Percentiles rank a stretch among this genome's conserved stretches.
phyloP scores from a whole-genome alignment of 2,888 invertebrate genomes.

The Lymantria monacha region DNA sequence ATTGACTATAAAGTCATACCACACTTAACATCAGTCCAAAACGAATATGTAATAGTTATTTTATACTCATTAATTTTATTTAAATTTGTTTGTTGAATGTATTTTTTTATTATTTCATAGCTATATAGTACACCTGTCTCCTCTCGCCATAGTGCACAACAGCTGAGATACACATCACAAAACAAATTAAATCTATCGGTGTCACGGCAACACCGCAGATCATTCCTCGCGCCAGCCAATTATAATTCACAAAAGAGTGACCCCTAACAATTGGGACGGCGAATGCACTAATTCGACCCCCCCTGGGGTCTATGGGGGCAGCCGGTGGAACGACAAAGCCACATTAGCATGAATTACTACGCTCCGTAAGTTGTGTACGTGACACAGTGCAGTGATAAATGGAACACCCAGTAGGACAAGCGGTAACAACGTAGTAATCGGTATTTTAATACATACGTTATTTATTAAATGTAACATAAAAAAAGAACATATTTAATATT shows the following conservation, averaged over 20 bases:
- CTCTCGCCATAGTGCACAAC: neutral
- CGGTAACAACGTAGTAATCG: no score
- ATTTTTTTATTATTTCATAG: slow-evolving; percentile 5
- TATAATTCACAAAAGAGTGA: slow-evolving; percentile 27
- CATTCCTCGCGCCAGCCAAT: slow-evolving; percentile 27
- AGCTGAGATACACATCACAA: slow-evolving; percentile 4
- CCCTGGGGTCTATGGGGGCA: slow-evolving; percentile 33
- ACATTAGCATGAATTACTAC: slow-evolving; percentile 46
- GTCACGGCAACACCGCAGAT: slow-evolving; percentile 15
- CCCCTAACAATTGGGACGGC: slow-evolving; percentile 27
- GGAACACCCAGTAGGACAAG: slow-evolving; percentile 4
- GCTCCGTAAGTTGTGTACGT: slow-evolving; percentile 19
- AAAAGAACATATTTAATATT: no score
- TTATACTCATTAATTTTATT: no score
- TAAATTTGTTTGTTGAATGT: no score
- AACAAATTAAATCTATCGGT: neutral
- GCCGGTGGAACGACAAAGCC: slow-evolving; percentile 40
- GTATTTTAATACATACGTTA: no score
- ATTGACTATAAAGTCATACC: no score
- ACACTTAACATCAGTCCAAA: no score
- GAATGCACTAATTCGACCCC: slow-evolving; percentile 48
- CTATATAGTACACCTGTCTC: slow-evolving; percentile 4
- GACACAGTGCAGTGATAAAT: slow-evolving; percentile 1
- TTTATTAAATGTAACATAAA: no score
- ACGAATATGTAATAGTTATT: no score